A percentile compares a stretch with the other conserved stretches of the same genome.
phyloP scores from a whole-genome alignment of 2,797 vertebrate genomes.

The Lepus oiostolus region DNA sequence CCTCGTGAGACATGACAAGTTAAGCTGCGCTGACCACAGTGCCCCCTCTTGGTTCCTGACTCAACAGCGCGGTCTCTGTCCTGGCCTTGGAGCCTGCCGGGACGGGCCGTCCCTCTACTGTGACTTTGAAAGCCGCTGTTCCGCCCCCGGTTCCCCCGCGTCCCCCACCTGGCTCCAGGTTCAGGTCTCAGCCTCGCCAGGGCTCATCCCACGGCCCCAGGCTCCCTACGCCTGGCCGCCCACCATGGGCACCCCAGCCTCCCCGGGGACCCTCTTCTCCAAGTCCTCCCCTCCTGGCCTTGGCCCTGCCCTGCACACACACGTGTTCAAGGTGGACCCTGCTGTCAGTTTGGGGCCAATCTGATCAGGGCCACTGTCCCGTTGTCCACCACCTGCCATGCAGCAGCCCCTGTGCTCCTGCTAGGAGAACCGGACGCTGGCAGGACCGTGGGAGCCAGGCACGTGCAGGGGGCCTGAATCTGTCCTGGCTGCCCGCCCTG shows the following conservation, averaged over 20 bases:
- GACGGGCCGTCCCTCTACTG: not conserved
- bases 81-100: accelerated
- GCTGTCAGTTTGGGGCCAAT: accelerated
- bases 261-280: not conserved
- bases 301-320: not conserved
- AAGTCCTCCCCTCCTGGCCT: not conserved
- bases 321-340: not conserved
- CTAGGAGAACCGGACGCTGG: not conserved
- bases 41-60: not conserved
- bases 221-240: too few relatives aligned
- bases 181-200: accelerated
- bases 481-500: not conserved
- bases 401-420: not conserved
- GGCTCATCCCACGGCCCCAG: not conserved
- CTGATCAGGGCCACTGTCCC: not conserved
- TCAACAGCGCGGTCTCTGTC: accelerated
- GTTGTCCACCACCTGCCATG: not conserved
- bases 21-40: not conserved
- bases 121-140: too few relatives aligned
- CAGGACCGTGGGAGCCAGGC: not conserved
- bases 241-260: accelerated
- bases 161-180: not conserved
- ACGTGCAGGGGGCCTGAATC: too few relatives aligned
- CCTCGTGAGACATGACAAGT: not conserved
- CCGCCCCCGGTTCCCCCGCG: accelerated